These are phyloP conservation scores for Orthosia incerta DNA, from an alignment of 2,888 invertebrate species.

Conservation along the genomic window DNA sequence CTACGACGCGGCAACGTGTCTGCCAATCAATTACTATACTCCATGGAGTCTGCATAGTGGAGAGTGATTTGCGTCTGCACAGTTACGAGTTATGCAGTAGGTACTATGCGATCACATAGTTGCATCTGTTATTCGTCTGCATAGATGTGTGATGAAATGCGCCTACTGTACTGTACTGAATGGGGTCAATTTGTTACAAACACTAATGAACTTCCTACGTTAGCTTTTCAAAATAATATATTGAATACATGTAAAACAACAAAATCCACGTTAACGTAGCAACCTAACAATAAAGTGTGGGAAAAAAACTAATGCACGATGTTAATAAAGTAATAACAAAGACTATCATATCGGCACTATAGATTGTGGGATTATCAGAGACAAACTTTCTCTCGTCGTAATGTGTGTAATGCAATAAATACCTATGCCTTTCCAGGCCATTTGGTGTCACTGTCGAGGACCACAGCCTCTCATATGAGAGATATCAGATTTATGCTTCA, in stretches of 20 bases:
- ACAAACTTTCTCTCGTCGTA: constrained; percentile 39
- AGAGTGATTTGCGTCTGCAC: too few species aligned
- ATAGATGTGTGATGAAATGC: too few species aligned
- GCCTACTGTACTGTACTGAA: too few species aligned
- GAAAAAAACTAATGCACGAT: constrained; percentile 21
- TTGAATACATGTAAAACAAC: not conserved
- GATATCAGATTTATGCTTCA: constrained; percentile 39
- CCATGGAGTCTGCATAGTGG: too few species aligned
- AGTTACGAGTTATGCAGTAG: too few species aligned
- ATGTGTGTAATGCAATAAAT: constrained; percentile 1
- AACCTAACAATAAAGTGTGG: constrained; percentile 12
- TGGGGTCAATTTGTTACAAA: too few species aligned
- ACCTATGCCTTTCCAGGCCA: constrained; percentile 7
- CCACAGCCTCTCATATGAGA: constrained; percentile 35
- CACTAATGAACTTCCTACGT: too few species aligned
- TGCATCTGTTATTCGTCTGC: too few species aligned
- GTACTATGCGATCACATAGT: too few species aligned
- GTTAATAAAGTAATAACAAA: constrained; percentile 43
- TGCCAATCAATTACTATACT: too few species aligned
- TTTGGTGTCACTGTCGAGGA: constrained; percentile 40
- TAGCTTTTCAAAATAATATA: not conserved
- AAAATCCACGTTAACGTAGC: not conserved
- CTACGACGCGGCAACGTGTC: too few species aligned
- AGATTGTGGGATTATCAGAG: not conserved
- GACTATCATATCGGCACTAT: constrained; percentile 28